phyloP scores from a whole-genome alignment of 2,113 vertebrate genomes.

The Chaenocephalus aceratus region DNA sequence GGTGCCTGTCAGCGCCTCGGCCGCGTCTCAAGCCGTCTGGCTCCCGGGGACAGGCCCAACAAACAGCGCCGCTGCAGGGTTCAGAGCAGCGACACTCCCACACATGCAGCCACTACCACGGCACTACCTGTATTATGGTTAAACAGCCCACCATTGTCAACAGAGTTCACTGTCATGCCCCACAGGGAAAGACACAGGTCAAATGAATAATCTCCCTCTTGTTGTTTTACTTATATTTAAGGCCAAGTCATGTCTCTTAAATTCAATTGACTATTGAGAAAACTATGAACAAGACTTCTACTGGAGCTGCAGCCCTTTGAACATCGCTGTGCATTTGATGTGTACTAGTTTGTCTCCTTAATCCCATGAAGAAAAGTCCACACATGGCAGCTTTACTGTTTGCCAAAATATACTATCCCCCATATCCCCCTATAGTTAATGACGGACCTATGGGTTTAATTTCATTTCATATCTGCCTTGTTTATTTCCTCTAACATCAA shows the following conservation, averaged over 20 bases:
- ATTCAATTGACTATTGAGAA: neutral
- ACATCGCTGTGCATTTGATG: neutral
- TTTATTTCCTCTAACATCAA: slow-evolving; percentile 16
- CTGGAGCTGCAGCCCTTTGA: neutral
- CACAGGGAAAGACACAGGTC: slow-evolving; percentile 31
- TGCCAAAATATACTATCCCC: too few relatives aligned
- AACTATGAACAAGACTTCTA: neutral
- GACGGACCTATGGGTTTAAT: neutral
- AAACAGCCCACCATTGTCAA: slow-evolving; percentile 32
- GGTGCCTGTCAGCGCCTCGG: slow-evolving; percentile 8
- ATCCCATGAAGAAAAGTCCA: too few relatives aligned
- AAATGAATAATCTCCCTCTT: slow-evolving; percentile 5
- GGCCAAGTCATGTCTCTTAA: neutral
- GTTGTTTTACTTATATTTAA: slow-evolving; percentile 1
- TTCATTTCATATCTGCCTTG: neutral
- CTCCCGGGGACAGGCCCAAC: slow-evolving; percentile 34
- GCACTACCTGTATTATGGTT: slow-evolving; percentile 71
- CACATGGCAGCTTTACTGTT: too few relatives aligned
- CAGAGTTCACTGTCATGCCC: slow-evolving; percentile 49
- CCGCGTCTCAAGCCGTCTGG: slow-evolving; percentile 23
- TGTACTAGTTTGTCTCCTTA: too few relatives aligned
- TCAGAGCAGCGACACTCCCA: slow-evolving; percentile 44
- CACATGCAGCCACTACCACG: slow-evolving; percentile 22
- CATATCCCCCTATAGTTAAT: neutral
- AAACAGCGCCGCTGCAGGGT: slow-evolving; percentile 64